phyloP scores from a whole-genome alignment of 2,797 vertebrate genomes.

The Aeoliscus strigatus region DNA sequence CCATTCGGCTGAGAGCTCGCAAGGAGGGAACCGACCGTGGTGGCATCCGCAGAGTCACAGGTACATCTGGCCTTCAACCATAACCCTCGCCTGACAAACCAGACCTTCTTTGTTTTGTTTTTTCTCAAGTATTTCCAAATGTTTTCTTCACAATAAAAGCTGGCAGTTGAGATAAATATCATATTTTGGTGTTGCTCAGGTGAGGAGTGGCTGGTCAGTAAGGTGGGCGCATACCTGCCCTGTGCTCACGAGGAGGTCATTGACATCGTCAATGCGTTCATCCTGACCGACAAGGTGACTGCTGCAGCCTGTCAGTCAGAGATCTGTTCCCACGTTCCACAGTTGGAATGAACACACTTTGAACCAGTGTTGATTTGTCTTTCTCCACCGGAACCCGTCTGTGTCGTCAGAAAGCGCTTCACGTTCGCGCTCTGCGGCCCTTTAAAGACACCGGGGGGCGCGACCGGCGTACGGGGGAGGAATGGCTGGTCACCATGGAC shows the following conservation, averaged over 20 bases:
- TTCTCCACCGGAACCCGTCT: too few relatives aligned
- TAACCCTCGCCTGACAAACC: too few relatives aligned
- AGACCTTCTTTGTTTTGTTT: too few relatives aligned
- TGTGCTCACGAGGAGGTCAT: conserved; percentile 87
- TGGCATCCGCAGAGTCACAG: conserved; percentile 79
- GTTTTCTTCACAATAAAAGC: too few relatives aligned
- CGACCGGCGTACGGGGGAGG: conserved; percentile 81
- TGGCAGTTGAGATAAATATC: too few relatives aligned
- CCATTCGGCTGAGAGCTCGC: conserved; percentile 84
- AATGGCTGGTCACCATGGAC: conserved; percentile 84
- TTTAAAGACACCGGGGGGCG: conserved; percentile 74
- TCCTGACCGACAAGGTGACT: conserved; percentile 89
- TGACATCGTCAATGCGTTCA: conserved; percentile 83
- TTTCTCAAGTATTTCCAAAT: background rate
- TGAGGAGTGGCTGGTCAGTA: conserved; percentile 89
- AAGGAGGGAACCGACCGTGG: conserved; percentile 84
- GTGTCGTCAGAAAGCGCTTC: conserved; percentile 82
- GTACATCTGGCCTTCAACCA: conserved; percentile 46
- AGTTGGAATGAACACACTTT: too few relatives aligned
- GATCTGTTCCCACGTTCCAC: too few relatives aligned
- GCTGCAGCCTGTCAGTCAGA: too few relatives aligned
- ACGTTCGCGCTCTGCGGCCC: conserved; percentile 79
- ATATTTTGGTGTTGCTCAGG: conserved; percentile 71
- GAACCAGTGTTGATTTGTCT: background rate
- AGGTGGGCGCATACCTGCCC: conserved; percentile 87